Evolutionary conservation across 2,113 vertebrate species (phyloP).

Genomic region (Lophochroa leadbeateri): DNA sequence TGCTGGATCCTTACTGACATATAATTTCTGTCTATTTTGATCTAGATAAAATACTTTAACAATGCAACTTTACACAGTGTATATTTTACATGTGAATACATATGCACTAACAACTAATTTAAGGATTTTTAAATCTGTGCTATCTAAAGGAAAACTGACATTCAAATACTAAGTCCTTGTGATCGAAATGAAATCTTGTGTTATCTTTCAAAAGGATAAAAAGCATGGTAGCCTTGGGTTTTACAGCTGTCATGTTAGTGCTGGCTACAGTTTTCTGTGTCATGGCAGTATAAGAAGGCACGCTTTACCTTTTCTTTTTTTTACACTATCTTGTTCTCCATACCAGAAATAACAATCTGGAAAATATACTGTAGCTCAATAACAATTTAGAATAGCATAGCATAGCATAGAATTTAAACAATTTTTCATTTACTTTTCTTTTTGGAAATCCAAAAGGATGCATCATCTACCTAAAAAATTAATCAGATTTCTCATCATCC

Average conservation of each 20-base stretch:
- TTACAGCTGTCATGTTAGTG: not conserved
- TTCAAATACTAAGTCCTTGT: not conserved
- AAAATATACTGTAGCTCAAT: not conserved
- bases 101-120: not conserved
- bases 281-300: not conserved
- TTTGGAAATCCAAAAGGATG: not conserved
- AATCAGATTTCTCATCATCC: not conserved
- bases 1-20: not conserved
- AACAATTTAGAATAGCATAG: not conserved
- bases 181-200: not conserved
- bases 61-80: not conserved
- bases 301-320: not conserved
- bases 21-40: not conserved
- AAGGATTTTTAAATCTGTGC: not conserved
- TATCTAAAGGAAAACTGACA: not conserved
- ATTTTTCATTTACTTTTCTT: not conserved
- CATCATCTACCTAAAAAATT: not conserved
- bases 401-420: not conserved
- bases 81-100: not conserved
- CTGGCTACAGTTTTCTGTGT: not conserved
- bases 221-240: not conserved
- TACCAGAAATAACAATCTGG: not conserved
- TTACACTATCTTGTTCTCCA: not conserved
- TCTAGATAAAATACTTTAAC: not conserved
- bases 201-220: not conserved